These are phyloP conservation scores for Callopanchax toddi DNA, from an alignment of 2,113 vertebrate genomes.

Conservation along the genomic window DNA sequence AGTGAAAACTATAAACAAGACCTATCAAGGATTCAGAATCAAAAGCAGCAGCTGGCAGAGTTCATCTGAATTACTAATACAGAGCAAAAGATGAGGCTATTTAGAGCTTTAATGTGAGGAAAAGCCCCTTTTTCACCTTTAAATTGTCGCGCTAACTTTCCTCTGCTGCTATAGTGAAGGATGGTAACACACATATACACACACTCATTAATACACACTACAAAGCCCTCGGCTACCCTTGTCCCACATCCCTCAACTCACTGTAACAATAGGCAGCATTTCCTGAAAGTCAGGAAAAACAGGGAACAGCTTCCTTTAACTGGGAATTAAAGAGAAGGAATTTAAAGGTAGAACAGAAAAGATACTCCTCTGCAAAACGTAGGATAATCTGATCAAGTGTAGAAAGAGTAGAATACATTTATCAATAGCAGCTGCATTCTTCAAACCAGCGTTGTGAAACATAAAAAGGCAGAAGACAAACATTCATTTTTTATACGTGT, in stretches of 20 bases:
- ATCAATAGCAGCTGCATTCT: too few species aligned
- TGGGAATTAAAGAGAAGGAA: not conserved
- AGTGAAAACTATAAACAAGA: too few species aligned
- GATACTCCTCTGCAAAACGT: too few species aligned
- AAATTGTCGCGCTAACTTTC: not conserved
- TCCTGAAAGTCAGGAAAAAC: constrained; percentile 71
- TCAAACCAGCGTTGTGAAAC: too few species aligned
- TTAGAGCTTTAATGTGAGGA: not conserved
- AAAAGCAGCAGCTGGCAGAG: too few species aligned
- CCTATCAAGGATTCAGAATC: too few species aligned
- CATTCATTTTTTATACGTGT: too few species aligned
- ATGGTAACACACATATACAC: not conserved
- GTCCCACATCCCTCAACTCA: constrained; percentile 40
- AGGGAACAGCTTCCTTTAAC: constrained; percentile 65
- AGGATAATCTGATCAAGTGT: too few species aligned
- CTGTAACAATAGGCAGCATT: constrained; percentile 67
- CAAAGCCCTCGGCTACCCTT: constrained; percentile 32
- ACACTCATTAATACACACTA: constrained; percentile 11
- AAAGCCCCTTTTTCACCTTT: not conserved
- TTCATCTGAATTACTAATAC: not conserved
- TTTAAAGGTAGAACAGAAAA: too few species aligned
- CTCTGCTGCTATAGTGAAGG: not conserved
- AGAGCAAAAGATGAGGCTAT: not conserved
- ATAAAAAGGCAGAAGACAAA: too few species aligned
- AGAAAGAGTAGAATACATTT: too few species aligned